Evolutionary conservation across 2,113 vertebrate genomes (phyloP), one percentile per base, ranked within the genome.

Genomic region (Tyto alba): DNA sequence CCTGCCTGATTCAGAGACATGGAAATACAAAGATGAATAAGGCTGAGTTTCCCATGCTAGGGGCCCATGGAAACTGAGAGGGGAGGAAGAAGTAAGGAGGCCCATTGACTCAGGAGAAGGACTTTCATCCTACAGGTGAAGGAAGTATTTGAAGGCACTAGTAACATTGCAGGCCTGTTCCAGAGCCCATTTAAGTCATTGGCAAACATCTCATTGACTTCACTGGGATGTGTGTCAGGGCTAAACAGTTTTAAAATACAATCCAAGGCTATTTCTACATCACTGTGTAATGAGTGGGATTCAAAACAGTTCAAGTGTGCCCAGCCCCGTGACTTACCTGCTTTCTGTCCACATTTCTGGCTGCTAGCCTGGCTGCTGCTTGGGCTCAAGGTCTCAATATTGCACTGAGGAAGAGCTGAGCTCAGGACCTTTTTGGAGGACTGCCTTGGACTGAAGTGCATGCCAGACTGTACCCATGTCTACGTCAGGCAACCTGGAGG

Each of bases 11-110:
- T 95, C 87, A 92, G 96, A 97, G 96, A 96, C 83, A 27, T 71
- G 91, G 97, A 96, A 97, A 96, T 94, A 97, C 96, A 95, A 97
- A 96, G 94, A 95, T 96, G 93, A 96, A 95, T 95, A 94, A 90
- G 93, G 84, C 85, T 86, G 64, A 94, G 95, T 97, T 95, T 96
- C 96, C 91, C 92, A 96, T 96, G 93, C 94, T 80, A 95, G 96
- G 91, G 96, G 96, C 96, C 96, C 94, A 90, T 94, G 94, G 94
- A 96, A 98, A 97, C 64, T 93, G 88, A 95, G 89, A 97, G 71
- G 75, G 95, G 85, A 93, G 90, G 92, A 95, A 87, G 82, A 90
- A 96, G 95, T 90, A 85, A 96, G 88, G 87, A 96, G 91, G 67
- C 72, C 72, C 68, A 93, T 55, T 95, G 59, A 91, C 79, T 95